Conservation (phyloP, 35 echinoderm and acorn worm species). For the Heliocidaris erythrogramma region DNA sequence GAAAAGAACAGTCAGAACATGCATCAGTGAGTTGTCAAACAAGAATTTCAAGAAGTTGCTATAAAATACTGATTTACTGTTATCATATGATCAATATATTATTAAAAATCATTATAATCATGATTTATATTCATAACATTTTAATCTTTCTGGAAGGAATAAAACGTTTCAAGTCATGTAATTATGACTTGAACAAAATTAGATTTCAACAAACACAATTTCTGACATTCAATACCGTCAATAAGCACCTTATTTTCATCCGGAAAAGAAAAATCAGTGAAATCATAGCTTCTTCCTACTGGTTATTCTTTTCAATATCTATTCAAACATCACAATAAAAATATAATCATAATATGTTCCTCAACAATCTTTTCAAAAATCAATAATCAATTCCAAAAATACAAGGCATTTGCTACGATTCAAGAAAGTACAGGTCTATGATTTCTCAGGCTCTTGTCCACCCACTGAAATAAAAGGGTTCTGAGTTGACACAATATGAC, state of each 20-base stretch:
- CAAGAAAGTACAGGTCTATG: neutral
- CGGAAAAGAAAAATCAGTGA: neutral
- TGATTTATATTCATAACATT: neutral
- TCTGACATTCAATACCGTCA: neutral
- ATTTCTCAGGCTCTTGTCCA: neutral
- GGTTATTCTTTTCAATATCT: neutral
- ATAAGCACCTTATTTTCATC: conserved; percentile 1
- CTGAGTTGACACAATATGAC: neutral
- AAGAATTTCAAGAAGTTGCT: neutral
- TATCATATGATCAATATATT: neutral
- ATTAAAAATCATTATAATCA: neutral
- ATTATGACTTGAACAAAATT: neutral
- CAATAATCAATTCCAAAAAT: neutral
- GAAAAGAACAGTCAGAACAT: neutral
- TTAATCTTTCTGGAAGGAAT: neutral
- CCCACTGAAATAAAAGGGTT: neutral
- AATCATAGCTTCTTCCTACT: neutral
- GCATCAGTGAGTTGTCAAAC: too few species aligned
- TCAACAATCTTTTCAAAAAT: neutral
- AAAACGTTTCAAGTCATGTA: neutral
- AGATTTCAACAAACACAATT: neutral
- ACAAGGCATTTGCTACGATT: neutral
- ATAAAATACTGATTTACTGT: neutral
- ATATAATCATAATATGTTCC: neutral
- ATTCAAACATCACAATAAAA: neutral